Evolutionary conservation across 2,797 vertebrate genomes (phyloP), one percentile per base, ranked within the genome.

Genomic region (Forpus xanthops): DNA sequence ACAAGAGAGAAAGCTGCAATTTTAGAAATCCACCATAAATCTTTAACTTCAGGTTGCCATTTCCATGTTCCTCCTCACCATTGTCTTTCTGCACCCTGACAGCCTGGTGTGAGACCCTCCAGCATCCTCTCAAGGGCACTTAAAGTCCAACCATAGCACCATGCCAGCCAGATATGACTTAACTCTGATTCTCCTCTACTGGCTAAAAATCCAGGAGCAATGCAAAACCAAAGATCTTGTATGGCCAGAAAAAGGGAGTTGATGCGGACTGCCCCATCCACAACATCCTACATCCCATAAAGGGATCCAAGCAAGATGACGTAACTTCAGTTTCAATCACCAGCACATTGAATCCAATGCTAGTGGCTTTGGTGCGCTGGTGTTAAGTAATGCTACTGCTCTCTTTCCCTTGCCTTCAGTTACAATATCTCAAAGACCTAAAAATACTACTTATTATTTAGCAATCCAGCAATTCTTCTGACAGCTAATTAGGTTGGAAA

Each of bases 401-500:
- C 64, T 80, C 68, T 39, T 86, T 65, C 42, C 60, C 23, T 73
- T 55, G 30, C 42, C 47, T 82, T 75, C 74, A 92, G n/a, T 44
- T 84, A 77, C 49, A 77, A 1, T 44, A 81, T 17, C 60, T 61
- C 61, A 81, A 82, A 74, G 65, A 82, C 42, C 15, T 78, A 53
- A 70, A 96, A 74, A 8, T 20, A 79, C 27, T 47, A 65, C 31
- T 84, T 71, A 35, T n/a, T 81, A 33, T 70, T 90, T 93, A 91
- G 91, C 73, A 84, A 88, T 9, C 30, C 72, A 90, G 41, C 42
- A 90, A 88, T 79, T 79, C 89, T 47, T 52, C 47, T 49, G 84
- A 82, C 85, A 84, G 78, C 61, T 55, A 56, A 50, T 66, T 50
- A 52, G 33, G 61, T 42, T 23, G 5, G 21, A 55, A 44, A 39